Percentiles rank a stretch among this genome's conserved stretches.
phyloP scores from a whole-genome alignment of 23 tunicate genomes.

The Clavelina lepadiformis region DNA sequence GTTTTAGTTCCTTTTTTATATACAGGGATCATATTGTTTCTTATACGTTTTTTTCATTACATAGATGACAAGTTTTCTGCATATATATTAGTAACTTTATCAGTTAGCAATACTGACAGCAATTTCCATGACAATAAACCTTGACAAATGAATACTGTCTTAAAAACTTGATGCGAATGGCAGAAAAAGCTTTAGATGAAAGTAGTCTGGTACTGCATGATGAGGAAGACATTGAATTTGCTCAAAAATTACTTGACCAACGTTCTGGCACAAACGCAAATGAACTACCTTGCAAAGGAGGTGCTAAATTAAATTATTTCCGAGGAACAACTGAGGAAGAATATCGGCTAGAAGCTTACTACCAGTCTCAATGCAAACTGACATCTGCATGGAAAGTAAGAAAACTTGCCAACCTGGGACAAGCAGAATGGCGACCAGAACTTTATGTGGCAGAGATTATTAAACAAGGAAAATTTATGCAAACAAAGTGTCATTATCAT shows the following conservation, averaged over 20 bases:
- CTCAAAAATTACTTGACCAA: constrained; percentile 23
- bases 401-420: constrained; percentile 58
- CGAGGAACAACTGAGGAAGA: constrained; percentile 16
- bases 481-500: constrained; percentile 59
- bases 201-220: neutral
- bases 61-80: too few relatives aligned
- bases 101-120: too few relatives aligned
- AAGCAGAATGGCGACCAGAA: constrained; percentile 71
- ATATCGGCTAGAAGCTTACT: constrained; percentile 16
- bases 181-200: constrained; percentile 6
- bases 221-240: constrained; percentile 18
- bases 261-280: constrained; percentile 25
- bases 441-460: constrained; percentile 52
- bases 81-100: too few relatives aligned
- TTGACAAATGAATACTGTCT: too few relatives aligned
- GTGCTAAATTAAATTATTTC: constrained; percentile 34
- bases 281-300: constrained; percentile 44
- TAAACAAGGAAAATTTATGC: constrained; percentile 81
- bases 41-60: too few relatives aligned
- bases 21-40: too few relatives aligned
- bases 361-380: constrained; percentile 14
- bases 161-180: too few relatives aligned
- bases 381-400: constrained; percentile 50
- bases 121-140: too few relatives aligned
- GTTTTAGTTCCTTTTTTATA: too few relatives aligned